phyloP scores from a whole-genome alignment of 2,888 invertebrate genomes.

The Pomacea canaliculata region DNA sequence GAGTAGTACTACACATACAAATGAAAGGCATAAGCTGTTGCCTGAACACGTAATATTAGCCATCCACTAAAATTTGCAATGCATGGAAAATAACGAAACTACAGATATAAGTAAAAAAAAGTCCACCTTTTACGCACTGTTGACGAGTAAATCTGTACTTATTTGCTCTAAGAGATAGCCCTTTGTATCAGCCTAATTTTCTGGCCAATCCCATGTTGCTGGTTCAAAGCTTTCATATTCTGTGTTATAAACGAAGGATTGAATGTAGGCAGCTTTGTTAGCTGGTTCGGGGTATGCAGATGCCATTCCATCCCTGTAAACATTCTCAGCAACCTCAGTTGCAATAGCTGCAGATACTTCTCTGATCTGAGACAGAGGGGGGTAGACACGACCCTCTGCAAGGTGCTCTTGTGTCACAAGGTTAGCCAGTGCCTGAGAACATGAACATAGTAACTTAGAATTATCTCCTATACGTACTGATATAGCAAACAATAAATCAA shows the following conservation, averaged over 20 bases:
- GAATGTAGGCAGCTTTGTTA: conserved; percentile 72
- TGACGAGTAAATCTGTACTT: no score
- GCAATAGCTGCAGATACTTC: conserved; percentile 91
- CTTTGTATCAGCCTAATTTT: background rate
- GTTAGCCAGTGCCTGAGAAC: conserved; percentile 80
- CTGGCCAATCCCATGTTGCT: conserved; percentile 71
- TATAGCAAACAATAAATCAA: no score
- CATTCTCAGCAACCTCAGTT: conserved; percentile 82
- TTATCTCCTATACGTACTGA: no score
- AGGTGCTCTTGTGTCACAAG: conserved; percentile 86
- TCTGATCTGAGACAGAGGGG: conserved; percentile 86
- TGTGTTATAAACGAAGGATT: conserved; percentile 55
- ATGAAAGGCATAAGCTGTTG: no score
- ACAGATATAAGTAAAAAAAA: no score
- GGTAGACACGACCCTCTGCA: conserved; percentile 89
- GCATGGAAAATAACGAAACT: background rate
- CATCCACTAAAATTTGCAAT: background rate
- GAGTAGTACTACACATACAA: no score
- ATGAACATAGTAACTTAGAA: conserved; percentile 32
- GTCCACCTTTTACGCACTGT: no score
- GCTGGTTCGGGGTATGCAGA: conserved; percentile 73
- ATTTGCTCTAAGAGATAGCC: no score
- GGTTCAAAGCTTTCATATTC: conserved; percentile 72
- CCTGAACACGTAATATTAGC: background rate
- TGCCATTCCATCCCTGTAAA: conserved; percentile 76